Conservation (phyloP, 2,113 vertebrate genomes). For the Ceuthmochares aereus region DNA sequence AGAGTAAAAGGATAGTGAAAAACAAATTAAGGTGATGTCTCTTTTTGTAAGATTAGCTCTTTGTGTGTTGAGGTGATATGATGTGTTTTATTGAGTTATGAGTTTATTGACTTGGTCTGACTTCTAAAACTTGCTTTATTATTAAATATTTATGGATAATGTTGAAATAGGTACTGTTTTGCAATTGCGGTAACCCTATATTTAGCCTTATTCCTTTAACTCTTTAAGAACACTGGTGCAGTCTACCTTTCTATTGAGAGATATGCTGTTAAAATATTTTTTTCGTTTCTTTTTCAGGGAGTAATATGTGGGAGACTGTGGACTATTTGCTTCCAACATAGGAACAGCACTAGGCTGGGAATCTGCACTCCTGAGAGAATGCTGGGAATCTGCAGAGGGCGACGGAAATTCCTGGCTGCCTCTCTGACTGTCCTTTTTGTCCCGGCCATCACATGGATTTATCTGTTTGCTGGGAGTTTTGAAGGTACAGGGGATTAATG, state of each 20-base stretch:
- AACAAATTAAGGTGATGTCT: background rate
- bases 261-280: background rate
- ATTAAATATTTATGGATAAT: background rate
- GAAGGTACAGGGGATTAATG: constrained; percentile 82
- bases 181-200: background rate
- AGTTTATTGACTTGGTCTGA: background rate
- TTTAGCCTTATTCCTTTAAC: background rate
- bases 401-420: constrained; percentile 97
- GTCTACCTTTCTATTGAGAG: background rate
- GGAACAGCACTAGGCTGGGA: constrained; percentile 78
- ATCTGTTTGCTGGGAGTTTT: constrained; percentile 92
- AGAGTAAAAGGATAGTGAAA: background rate
- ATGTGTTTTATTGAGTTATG: background rate
- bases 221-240: background rate
- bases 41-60: background rate
- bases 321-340: constrained; percentile 84
- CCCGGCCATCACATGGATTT: constrained; percentile 96
- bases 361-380: constrained; percentile 87
- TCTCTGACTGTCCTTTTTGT: constrained; percentile 92
- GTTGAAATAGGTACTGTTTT: background rate
- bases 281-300: constrained; percentile 73
- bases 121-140: background rate
- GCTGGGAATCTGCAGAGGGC: constrained; percentile 98
- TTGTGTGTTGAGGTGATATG: background rate
- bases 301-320: constrained; percentile 87